Evolutionary conservation across 2,888 invertebrate species (phyloP), one percentile per base, ranked within the genome.

Genomic region (Acanthococcus lagerstroemiae): DNA sequence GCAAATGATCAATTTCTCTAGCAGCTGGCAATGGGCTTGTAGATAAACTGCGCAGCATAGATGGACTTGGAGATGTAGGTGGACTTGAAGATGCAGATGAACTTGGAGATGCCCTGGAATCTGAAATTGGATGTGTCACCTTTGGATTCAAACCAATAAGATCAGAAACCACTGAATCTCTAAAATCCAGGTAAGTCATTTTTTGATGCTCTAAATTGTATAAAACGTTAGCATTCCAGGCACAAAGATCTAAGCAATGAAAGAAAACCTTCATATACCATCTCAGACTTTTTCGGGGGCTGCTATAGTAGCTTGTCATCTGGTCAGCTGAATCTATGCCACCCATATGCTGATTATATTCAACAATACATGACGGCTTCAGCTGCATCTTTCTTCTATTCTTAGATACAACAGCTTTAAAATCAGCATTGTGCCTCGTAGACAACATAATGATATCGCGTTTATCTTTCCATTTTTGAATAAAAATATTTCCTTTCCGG

Each of bases 251-350:
- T 4, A 56, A 17, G 5, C 27, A 9, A 21, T 56, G 56, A 19
- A 56, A 56, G 21, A 27, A 56, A 1, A 56, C 56, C 21, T 56
- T 56, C 19, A 56, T 17, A 15, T 56, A 37, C 56, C 56, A 56
- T 15, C 37, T 9, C 7, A 27, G 9, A 1, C 30, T 56, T 19
- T 56, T 56, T n/a, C 37, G 56, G 19, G 56, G 56, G 15, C 19
- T 30, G 19, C 19, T 30, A 56, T 56, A 56, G 21, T 56, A 56
- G 15, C 30, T 30, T 12, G 37, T 56, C 5, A 56, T 26, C 19
- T 56, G 56, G 19, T 56, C 37, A 9, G 56, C 56, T 26, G 27
- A 30, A 21, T 30, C 37, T 22, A 30, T 37, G 17, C 56, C 56
- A 5, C 56, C 56, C 56, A 30, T 30, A 9, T 25, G 30, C 7